These are phyloP conservation scores for Oreotrochilus melanogaster DNA, from an alignment of 2,113 vertebrate genomes.

Conservation along the genomic window DNA sequence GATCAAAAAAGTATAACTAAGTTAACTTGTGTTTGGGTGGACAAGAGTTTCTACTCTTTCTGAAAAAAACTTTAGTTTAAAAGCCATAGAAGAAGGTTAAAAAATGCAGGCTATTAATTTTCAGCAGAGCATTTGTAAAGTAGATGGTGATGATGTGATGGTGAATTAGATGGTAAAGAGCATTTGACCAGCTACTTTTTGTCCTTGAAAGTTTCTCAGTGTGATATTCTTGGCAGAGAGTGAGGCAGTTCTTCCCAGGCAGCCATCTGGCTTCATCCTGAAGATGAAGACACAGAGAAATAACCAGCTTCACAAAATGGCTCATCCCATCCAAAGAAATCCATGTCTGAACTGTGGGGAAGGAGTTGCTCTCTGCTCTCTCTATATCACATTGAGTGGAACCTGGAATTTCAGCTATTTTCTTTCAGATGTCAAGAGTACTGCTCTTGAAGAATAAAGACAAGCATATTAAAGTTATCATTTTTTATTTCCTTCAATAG, in stretches of 20 bases:
- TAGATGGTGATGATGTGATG: not conserved
- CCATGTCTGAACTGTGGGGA: not conserved
- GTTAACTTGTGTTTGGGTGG: not conserved
- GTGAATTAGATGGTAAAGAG: not conserved
- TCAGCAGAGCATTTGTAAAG: not conserved
- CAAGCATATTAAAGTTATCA: not conserved
- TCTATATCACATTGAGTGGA: fast-evolving
- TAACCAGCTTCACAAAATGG: fast-evolving
- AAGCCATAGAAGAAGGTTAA: not conserved
- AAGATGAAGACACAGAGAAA: not conserved
- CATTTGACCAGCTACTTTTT: not conserved
- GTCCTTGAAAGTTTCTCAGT: not conserved
- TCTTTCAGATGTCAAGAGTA: not conserved
- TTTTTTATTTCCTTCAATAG: not conserved
- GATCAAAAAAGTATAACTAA: not conserved
- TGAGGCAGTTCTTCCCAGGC: not conserved
- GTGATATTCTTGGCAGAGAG: not conserved
- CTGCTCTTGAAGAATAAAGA: not conserved
- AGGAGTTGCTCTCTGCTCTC: not conserved
- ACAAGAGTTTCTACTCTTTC: not conserved
- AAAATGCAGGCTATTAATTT: not conserved
- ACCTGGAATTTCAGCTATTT: not conserved
- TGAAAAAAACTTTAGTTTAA: not conserved
- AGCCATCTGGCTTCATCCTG: not conserved
- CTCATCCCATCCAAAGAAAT: not conserved